Evolutionary conservation across 37 sponge, comb jelly and placozoan species (phyloP), one percentile per base, ranked within the genome.

Genomic region (Bolinopsis microptera): DNA sequence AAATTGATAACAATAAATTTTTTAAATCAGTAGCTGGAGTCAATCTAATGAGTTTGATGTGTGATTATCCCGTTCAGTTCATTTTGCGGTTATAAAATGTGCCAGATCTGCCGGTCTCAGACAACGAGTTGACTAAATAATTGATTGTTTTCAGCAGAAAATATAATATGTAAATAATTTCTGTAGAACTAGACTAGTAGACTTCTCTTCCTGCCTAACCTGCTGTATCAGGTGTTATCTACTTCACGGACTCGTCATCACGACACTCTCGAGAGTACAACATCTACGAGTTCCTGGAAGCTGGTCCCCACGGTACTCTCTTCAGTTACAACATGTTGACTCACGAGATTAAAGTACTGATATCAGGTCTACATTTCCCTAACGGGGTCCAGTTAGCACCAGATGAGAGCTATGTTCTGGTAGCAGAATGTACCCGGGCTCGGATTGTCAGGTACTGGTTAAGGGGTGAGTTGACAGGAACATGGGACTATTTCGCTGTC

Each of bases 381-480:
- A 97, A 97, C 93, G 97, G 97, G 0, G 37, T 97, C 25, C 93
- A 75, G 40, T 75, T 94, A 9, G 74, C 90, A 37, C 68, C 38
- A 24, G 95, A 96, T 76, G 94, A 86, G 35, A 69, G 76, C 25
- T 94, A 83, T 32, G 88, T 96, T 23, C 68, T 96, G 27, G 32
- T 97, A 18, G 93, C 92, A 35, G 97, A 97, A 69, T 94, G 94
- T 32, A 92, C 94, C 0, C 93, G 94, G 82, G 95, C 95, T 18
- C 77, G 96, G 25, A 94, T 97, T 0, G 76, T 94, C 18, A 95
- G 95, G 97, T 97, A 94, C 38, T 93, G 93, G 75, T 24, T 94
- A 32, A 86, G 69, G 69, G 94, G 94, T 0, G 93, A 93, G 0
- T 94, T 95, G 38, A 94, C 94, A 26, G 97, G 97, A 0, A 76